A percentile compares a stretch with the other conserved stretches of the same genome.
These are phyloP conservation scores for Anser cygnoides DNA, from an alignment of 2,113 vertebrate genomes.

Conservation along the genomic window DNA sequence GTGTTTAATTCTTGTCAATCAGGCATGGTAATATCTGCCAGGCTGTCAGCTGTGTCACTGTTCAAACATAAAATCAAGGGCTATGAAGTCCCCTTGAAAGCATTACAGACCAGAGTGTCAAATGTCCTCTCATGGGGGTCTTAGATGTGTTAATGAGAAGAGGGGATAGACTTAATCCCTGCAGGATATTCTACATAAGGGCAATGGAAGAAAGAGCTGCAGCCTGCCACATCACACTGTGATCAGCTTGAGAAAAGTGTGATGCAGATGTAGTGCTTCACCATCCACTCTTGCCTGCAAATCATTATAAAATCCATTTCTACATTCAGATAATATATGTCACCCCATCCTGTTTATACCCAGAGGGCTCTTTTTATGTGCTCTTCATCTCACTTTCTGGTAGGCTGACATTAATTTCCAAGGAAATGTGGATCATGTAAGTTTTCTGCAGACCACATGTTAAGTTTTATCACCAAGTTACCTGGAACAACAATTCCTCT, in stretches of 20 bases:
- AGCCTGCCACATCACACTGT: not conserved
- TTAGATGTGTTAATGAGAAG: not conserved
- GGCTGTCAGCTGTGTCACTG: not conserved
- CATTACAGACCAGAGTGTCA: not conserved
- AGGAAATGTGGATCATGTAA: not conserved
- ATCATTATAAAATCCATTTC: not conserved
- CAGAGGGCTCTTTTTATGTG: not conserved
- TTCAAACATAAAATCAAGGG: not conserved
- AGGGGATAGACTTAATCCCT: not conserved
- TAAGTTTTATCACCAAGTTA: not conserved
- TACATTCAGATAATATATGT: not conserved
- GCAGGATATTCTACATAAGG: not conserved
- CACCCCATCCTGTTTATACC: not conserved
- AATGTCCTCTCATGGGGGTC: not conserved
- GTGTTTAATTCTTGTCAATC: not conserved
- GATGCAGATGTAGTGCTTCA: not conserved
- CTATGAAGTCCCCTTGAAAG: not conserved
- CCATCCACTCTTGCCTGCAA: not conserved
- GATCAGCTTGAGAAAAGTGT: not conserved
- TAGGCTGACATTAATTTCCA: not conserved
- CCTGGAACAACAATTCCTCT: not conserved
- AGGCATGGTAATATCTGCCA: not conserved
- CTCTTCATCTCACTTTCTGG: not conserved
- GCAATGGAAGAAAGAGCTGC: not conserved
- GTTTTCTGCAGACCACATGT: not conserved